Evolutionary conservation across 2,797 vertebrate species (phyloP).

Genomic region (Tokudaia tokunoshimensis): DNA sequence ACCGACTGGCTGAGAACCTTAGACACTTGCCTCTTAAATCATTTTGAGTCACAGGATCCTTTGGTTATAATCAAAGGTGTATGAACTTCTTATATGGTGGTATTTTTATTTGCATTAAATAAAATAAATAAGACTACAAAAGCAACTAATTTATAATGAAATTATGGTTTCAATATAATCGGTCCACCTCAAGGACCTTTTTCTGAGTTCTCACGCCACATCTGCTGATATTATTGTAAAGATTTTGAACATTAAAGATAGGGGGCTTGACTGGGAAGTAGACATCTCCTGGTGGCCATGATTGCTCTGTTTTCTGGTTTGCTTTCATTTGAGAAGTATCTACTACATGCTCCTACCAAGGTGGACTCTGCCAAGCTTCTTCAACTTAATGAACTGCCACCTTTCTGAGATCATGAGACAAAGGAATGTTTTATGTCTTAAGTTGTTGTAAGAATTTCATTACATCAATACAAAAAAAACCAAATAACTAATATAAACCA

Average conservation of each 20-base stretch:
- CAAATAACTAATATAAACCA: neutral
- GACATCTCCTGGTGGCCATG: neutral
- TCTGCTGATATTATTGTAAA: neutral
- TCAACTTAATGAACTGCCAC: neutral
- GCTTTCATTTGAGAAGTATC: neutral
- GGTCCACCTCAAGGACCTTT: no score
- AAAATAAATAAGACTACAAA: slow-evolving; percentile 7
- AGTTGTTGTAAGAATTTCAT: neutral
- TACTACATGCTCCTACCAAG: neutral
- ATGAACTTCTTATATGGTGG: neutral
- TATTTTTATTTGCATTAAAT: slow-evolving; percentile 18
- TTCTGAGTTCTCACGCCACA: neutral
- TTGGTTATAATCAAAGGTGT: neutral
- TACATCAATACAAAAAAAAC: neutral
- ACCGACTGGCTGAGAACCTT: neutral
- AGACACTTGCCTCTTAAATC: neutral
- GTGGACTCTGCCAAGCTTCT: neutral
- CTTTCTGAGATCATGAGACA: neutral
- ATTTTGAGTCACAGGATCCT: neutral
- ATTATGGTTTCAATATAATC: neutral
- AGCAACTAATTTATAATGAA: slow-evolving; percentile 15
- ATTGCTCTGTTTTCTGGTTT: neutral
- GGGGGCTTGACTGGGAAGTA: neutral
- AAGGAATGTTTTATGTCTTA: neutral
- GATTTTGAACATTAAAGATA: neutral